Base-by-base conservation (phyloP, 2,888 invertebrate genomes). In the Mesochorus sp. region DNA sequence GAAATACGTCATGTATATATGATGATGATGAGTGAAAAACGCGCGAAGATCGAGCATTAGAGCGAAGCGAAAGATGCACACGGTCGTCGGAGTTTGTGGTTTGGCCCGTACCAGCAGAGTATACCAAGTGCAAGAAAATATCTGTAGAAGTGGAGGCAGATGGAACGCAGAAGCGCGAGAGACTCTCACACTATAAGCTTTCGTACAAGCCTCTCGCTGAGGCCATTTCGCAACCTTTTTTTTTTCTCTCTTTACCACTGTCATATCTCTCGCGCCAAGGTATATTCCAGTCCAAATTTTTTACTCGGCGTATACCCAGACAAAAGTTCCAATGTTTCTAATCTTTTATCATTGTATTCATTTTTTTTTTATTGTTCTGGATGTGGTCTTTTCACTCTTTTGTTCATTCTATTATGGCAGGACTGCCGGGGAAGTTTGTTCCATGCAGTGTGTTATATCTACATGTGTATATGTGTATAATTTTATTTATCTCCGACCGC, bases 331-430 rank as follows among this genome's bases (percentile, higher is more conserved):
- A 53, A 72, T 72, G 55, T 47, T 67, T 34, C 59, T 67, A 21
- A 51, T 67, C 37, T 76, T 64, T 70, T 42, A 24, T 70, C 55
- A n/a, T 12, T 12, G 3, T 51, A n/a, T 2, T 12, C 8, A 37
- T 49, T 5, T 24, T 31, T 37, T 39, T n/a, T 51, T 62, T 42
- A 37, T 26, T 55, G 5, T 19, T 17, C 3, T 26, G 2, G 26
- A 17, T 24, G 53, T 17, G 42, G 62, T 62, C 53, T 53, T 21
- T 28, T 34, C 42, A 39, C 17, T 53, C 62, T 62, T 62, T 76
- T 76, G 68, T 76, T 39, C 59, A 47, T 76, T 62, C 37, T 57
- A 76, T 76, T 70, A 75, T 47, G 70, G 49, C 12, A n/a, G 17
- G n/a, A 62, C 68, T 61, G 47, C 21, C 6, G 12, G 61, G 42